Base-by-base conservation (phyloP, 2,113 vertebrate species). In the Actinemys pallida region DNA sequence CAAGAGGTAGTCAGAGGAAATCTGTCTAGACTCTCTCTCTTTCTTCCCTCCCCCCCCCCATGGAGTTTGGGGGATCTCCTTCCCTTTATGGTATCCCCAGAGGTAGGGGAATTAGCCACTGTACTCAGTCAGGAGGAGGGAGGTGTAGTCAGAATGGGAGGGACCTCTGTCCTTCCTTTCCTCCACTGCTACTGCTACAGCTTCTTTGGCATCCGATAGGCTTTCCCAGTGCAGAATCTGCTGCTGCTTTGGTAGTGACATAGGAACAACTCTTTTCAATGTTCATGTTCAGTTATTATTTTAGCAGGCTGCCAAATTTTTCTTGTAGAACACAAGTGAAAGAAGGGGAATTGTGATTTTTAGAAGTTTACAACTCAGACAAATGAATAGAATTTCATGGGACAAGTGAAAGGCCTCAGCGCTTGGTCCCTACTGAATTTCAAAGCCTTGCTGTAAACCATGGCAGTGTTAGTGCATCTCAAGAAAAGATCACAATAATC, bases 331-430 rank as follows among this genome's bases (percentile, higher is more conserved):
- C 2, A 1, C 0, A 11, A 83, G 19, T 39, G n/a, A 90, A 31
- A n/a, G 17, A 53, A 87, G 81, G 52, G 79, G 50, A 10, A 75
- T 80, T n/a, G 8, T 86, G 8, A 3, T 81, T 19, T 50, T 22
- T 20, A 45, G 14, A 72, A 72, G n/a, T 39, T 39, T 72, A 20
- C 16, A 93, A 42, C 54, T 69, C 82, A 84, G 53, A 5, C 87
- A 45, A 27, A 24, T 84, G n/a, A 81, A 50, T 22, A 57, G 62
- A 62, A 90, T 52, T 27, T 31, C 19, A 1, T 22, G 65, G 84
- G 81, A 87, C 27, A 83, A 47, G 53, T 1, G 19, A 45, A 22
- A 86, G 8, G 11, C 39, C 52, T 19, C 1, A 0, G 10, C 7
- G 52, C 3, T n/a, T 88, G 47, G 78, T 59, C 2, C 59, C 16